phyloP scores from a whole-genome alignment of 2,888 invertebrate genomes.

The Hipparchia sbordonii region DNA sequence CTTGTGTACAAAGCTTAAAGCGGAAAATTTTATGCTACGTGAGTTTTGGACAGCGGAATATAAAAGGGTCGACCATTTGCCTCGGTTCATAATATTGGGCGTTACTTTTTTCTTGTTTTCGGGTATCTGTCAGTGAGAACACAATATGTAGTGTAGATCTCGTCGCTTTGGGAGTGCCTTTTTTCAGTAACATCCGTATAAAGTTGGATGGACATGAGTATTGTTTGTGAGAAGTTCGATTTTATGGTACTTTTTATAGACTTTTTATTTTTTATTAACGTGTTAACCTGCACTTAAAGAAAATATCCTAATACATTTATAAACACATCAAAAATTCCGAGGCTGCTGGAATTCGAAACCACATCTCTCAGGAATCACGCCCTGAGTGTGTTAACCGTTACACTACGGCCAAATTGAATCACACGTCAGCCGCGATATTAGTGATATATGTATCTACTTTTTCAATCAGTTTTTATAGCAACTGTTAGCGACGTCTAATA shows the following conservation, averaged over 20 bases:
- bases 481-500: no score
- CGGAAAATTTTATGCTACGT: slow-evolving; percentile 43
- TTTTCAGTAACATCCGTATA: slow-evolving; percentile 17
- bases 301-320: no score
- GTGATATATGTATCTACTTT: no score
- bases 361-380: no score
- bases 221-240: neutral
- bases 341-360: no score
- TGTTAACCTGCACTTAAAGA: no score
- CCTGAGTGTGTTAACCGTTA: no score
- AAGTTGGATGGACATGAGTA: slow-evolving; percentile 15
- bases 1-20: slow-evolving; percentile 40
- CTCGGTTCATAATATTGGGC: slow-evolving; percentile 50
- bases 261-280: no score
- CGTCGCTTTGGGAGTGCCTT: slow-evolving; percentile 28
- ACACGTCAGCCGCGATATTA: no score
- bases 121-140: slow-evolving; percentile 44
- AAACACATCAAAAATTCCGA: no score
- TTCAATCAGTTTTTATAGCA: no score
- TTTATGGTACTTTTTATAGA: neutral
- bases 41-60: slow-evolving; percentile 42
- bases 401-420: no score
- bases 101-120: slow-evolving; percentile 47
- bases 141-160: slow-evolving; percentile 35
- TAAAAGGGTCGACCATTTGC: slow-evolving; percentile 50